Evolutionary conservation across 2,888 invertebrate genomes (phyloP).

Genomic region (Noctuana brunneofusca): DNA sequence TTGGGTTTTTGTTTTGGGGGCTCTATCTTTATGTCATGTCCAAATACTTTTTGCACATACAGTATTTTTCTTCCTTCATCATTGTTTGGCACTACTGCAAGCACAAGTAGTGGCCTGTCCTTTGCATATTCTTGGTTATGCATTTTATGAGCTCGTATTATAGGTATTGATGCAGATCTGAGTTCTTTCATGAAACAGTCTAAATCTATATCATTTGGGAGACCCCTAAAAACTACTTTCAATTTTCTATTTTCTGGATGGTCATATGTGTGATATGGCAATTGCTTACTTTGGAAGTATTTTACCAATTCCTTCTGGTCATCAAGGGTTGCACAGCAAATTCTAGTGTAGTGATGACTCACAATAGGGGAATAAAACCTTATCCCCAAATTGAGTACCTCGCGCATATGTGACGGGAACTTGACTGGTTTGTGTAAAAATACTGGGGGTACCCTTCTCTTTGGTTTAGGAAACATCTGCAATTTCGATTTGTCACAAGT

Average conservation of each 20-base stretch:
- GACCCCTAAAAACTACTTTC: conserved; percentile 61
- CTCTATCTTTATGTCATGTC: conserved; percentile 55
- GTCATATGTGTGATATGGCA: conserved; percentile 64
- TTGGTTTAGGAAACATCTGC: conserved; percentile 52
- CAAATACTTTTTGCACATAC: conserved; percentile 49
- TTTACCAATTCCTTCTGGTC: conserved; percentile 53
- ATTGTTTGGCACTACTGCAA: conserved; percentile 55
- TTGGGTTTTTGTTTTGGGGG: conserved; percentile 50
- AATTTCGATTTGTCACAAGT: conserved; percentile 40
- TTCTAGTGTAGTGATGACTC: conserved; percentile 48
- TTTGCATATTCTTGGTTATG: conserved; percentile 44
- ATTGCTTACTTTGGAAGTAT: conserved; percentile 53
- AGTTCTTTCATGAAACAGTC: conserved; percentile 42
- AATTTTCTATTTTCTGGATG: conserved; percentile 56
- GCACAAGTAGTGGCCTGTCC: conserved; percentile 41
- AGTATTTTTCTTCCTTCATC: conserved; percentile 51
- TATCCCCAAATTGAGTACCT: conserved; percentile 47
- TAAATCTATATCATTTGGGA: conserved; percentile 51
- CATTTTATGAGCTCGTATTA: conserved; percentile 61
- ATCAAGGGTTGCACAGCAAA: conserved; percentile 48
- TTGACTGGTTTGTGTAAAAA: conserved; percentile 55
- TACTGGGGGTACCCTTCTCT: conserved; percentile 52
- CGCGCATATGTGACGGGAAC: conserved; percentile 47
- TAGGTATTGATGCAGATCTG: conserved; percentile 52
- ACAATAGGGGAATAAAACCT: conserved; percentile 49